These are phyloP conservation scores for Ophion ellenae DNA, from an alignment of 2,888 invertebrate species.

Conservation along the genomic window DNA sequence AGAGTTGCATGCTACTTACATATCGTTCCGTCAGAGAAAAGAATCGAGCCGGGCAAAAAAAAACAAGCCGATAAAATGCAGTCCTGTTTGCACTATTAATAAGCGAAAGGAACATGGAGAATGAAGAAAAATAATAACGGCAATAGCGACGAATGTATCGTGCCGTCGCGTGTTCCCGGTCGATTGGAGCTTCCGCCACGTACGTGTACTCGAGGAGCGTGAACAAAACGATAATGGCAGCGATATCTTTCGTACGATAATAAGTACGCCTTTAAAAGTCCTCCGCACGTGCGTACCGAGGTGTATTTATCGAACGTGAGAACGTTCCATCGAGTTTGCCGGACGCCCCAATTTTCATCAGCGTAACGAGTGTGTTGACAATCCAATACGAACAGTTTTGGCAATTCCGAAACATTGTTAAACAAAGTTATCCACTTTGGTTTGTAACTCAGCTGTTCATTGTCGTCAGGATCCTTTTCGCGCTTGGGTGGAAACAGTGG, in stretches of 20 bases:
- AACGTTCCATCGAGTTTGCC: background rate
- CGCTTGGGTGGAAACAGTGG: background rate
- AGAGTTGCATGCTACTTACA: background rate
- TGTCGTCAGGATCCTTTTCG: background rate
- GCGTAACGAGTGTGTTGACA: background rate
- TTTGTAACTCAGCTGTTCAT: background rate
- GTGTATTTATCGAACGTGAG: background rate
- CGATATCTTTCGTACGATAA: conserved; percentile 32
- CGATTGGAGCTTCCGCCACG: conserved; percentile 45
- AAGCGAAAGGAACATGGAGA: background rate
- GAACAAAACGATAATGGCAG: conserved; percentile 33
- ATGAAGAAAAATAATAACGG: background rate
- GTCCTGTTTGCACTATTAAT: conserved; percentile 5
- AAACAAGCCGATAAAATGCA: background rate
- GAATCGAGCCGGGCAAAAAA: background rate
- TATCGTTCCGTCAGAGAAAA: background rate
- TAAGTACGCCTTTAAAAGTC: conserved; percentile 25
- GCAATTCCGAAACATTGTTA: background rate
- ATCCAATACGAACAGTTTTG: background rate
- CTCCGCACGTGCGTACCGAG: background rate
- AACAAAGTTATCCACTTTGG: background rate
- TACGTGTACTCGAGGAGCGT: conserved; percentile 13
- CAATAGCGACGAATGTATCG: conserved; percentile 7
- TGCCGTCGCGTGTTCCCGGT: conserved; percentile 27
- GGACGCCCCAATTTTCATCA: background rate